phyloP scores from a whole-genome alignment of 2,888 invertebrate genomes.

The Diplolepis rosae region DNA sequence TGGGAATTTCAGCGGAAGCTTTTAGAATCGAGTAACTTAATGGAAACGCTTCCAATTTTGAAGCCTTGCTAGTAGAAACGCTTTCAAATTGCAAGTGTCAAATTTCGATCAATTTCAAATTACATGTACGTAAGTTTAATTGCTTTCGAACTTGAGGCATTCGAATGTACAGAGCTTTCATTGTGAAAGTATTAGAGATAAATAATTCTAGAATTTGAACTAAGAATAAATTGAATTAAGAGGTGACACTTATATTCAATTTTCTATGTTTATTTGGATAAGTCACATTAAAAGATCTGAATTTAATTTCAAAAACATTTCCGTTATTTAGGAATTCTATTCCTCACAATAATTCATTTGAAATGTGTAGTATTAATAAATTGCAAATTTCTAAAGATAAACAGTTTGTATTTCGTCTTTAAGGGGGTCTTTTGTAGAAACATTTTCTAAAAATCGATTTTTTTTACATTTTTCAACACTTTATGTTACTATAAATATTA shows the following conservation, averaged over 20 bases:
- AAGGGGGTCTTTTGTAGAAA: too few relatives aligned
- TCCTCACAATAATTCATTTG: background rate
- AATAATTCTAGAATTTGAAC: background rate
- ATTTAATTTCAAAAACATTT: background rate
- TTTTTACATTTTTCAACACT: too few relatives aligned
- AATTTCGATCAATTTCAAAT: conserved; percentile 15
- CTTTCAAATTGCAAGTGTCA: conserved; percentile 23
- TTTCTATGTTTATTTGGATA: background rate
- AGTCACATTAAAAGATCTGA: background rate
- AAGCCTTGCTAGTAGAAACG: background rate
- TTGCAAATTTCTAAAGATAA: too few relatives aligned
- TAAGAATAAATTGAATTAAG: background rate
- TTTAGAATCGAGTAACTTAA: background rate
- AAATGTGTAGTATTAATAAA: too few relatives aligned
- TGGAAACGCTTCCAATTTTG: background rate
- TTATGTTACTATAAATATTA: too few relatives aligned
- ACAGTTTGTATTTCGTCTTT: too few relatives aligned
- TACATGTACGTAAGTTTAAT: conserved; percentile 23
- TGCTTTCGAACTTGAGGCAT: conserved; percentile 3
- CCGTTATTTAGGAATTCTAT: background rate
- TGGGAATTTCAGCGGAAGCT: background rate
- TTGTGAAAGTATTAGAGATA: background rate
- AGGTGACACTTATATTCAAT: background rate
- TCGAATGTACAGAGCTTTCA: background rate
- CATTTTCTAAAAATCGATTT: too few relatives aligned